These are phyloP conservation scores for Halictus ligatus DNA, from an alignment of 2,888 invertebrate species.

Conservation along the genomic window DNA sequence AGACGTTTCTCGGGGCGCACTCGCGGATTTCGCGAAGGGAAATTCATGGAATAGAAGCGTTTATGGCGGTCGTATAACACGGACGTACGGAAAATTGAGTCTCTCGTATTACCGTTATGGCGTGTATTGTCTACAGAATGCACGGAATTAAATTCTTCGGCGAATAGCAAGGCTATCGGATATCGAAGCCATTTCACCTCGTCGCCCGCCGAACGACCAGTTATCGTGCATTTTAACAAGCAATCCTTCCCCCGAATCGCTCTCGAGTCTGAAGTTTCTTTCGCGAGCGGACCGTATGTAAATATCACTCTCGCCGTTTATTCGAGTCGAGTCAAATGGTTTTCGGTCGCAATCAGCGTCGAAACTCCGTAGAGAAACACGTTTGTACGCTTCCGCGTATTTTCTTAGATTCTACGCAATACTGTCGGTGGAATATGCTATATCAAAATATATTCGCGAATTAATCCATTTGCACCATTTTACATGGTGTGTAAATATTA, in stretches of 20 bases:
- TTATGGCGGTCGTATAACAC: conserved; percentile 11
- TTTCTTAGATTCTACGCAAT: background rate
- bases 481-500: too few relatives aligned
- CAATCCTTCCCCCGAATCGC: conserved; percentile 8
- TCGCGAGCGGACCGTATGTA: background rate
- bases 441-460: background rate
- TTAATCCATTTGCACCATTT: background rate
- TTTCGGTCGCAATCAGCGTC: background rate
- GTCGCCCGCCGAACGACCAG: conserved; percentile 2
- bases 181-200: conserved; percentile 21
- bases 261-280: background rate
- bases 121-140: conserved; percentile 16
- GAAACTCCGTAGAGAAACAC: too few relatives aligned
- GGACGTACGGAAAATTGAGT: conserved; percentile 16
- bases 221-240: conserved; percentile 21
- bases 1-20: conserved; percentile 2
- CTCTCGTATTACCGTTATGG: conserved; percentile 37
- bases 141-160: conserved; percentile 41
- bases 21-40: conserved; percentile 14
- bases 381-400: too few relatives aligned
- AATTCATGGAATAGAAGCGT: conserved; percentile 34
- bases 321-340: background rate
- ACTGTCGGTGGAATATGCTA: background rate
- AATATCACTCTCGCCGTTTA: background rate
- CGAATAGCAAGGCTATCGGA: conserved; percentile 25